Base-by-base conservation (phyloP, 2,888 invertebrate species). In the Odiellus spinosus region DNA sequence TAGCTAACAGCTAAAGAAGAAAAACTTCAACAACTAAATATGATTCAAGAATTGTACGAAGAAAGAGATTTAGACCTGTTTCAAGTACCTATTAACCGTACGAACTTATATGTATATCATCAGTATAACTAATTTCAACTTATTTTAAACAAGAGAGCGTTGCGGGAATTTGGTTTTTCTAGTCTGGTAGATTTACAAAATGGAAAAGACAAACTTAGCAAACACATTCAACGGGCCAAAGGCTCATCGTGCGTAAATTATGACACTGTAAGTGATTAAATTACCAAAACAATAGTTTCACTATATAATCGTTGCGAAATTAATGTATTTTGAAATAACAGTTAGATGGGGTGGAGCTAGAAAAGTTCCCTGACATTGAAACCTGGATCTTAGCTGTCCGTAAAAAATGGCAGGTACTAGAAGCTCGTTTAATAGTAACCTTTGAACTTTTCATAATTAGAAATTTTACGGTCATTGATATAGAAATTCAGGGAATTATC, bases 1-100 rank as follows among this genome's bases (percentile, higher is more conserved):
- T 3, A 76, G 75, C 69, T 91, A 21, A 80, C 80, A 3, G 85
- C 85, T 61, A 90, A 91, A 61, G 87, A 90, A 61, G 83, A 87
- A 56, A 82, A 82, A 60, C 64, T 91, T 34, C 77, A 77, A 59
- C 78, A 82, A 56, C 65, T 90, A 26, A 67, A 80, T 42, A 75
- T 78, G 40, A 73, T 87, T 49, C 79, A 84, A 65, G 84, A 80
- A 56, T 68, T 80, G 58, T 72, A 82, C 49, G 81, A 85, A 56
- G 78, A 80, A 60, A 50, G 79, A 0, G 79, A 82, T 55, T 74
- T 77, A 10, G 76, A 78, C 45, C 80, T 82, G 59, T 78, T 78
- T 53, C 59, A 60, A 55, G 64, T 65, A 53, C 47, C 48, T 47
- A n/a, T n/a, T n/a, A n/a, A n/a, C n/a, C n/a, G n/a, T n/a, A n/a